Evolutionary conservation across 2,797 vertebrate genomes (phyloP).

Genomic region (Tokudaia tokunoshimensis): DNA sequence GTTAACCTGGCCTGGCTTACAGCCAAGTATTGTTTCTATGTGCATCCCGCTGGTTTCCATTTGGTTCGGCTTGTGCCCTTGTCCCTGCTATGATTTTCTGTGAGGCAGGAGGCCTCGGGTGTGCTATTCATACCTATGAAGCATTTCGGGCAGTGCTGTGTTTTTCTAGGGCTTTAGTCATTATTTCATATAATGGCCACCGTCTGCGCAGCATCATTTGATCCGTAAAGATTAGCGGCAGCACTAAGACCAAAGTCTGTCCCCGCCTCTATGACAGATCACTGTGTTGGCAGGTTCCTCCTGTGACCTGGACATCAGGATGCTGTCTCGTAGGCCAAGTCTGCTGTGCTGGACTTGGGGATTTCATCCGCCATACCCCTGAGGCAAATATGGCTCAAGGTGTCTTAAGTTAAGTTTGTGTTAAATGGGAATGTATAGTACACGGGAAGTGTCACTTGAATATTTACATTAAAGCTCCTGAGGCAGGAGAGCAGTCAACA

Average conservation of each 20-base stretch:
- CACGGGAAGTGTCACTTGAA: neutral
- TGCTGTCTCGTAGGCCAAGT: neutral
- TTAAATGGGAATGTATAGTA: neutral
- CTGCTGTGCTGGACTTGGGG: neutral
- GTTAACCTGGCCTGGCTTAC: accelerated
- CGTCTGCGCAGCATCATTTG: neutral
- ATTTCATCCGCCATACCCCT: accelerated
- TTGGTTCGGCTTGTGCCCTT: neutral
- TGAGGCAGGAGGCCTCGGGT: neutral
- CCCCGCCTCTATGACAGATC: neutral
- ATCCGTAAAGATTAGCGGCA: neutral
- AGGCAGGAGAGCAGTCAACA: neutral
- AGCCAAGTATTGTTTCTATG: accelerated
- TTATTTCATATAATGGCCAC: neutral
- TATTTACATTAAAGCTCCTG: neutral
- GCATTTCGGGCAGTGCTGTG: constrained; percentile 5
- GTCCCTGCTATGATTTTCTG: neutral
- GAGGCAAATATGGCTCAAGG: neutral
- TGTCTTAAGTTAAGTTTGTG: neutral
- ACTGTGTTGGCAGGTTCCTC: neutral
- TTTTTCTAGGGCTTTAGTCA: constrained; percentile 17
- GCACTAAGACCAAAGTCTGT: neutral
- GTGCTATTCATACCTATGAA: neutral
- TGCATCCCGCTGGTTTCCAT: neutral
- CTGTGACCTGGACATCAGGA: neutral